Conservation (phyloP, 1,140 invertebrate genomes). For the Triops longicaudatus region DNA sequence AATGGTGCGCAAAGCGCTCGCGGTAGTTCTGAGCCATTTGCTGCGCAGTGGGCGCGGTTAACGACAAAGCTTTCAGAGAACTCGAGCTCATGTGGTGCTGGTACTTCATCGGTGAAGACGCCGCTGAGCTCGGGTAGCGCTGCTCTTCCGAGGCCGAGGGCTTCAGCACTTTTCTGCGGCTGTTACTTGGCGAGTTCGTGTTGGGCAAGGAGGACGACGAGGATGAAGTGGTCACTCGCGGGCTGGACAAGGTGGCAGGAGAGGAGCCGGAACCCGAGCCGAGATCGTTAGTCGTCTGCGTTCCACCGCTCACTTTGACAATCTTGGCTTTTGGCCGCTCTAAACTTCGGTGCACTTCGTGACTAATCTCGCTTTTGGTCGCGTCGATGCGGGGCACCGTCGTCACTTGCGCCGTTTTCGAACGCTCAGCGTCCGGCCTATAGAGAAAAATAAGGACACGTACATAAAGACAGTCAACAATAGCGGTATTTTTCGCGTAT, state of each 20-base stretch:
- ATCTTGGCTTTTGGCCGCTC: slow-evolving; percentile 45
- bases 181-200: slow-evolving; percentile 18
- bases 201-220: slow-evolving; percentile 19
- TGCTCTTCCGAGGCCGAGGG: slow-evolving; percentile 43
- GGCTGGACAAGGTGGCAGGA: slow-evolving; percentile 31
- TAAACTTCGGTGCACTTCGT: slow-evolving; percentile 23
- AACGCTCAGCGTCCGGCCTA: slow-evolving; percentile 31
- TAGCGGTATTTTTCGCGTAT: no score
- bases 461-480: background rate
- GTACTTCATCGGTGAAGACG: slow-evolving; percentile 25
- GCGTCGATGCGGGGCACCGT: slow-evolving; percentile 59
- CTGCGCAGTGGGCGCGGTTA: slow-evolving; percentile 68
- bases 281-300: slow-evolving; percentile 74
- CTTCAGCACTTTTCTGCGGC: background rate
- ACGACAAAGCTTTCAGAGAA: slow-evolving; percentile 53
- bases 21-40: slow-evolving; percentile 74
- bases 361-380: background rate
- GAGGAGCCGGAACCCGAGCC: slow-evolving; percentile 35
- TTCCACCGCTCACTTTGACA: slow-evolving; percentile 74
- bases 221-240: slow-evolving; percentile 21
- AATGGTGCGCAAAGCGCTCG: slow-evolving; percentile 58
- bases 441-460: background rate
- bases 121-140: slow-evolving; percentile 28
- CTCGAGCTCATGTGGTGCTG: slow-evolving; percentile 24
- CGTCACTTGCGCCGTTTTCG: slow-evolving; percentile 68